phyloP scores from a whole-genome alignment of 2,888 invertebrate genomes.

The Leptopterna dolabrata region DNA sequence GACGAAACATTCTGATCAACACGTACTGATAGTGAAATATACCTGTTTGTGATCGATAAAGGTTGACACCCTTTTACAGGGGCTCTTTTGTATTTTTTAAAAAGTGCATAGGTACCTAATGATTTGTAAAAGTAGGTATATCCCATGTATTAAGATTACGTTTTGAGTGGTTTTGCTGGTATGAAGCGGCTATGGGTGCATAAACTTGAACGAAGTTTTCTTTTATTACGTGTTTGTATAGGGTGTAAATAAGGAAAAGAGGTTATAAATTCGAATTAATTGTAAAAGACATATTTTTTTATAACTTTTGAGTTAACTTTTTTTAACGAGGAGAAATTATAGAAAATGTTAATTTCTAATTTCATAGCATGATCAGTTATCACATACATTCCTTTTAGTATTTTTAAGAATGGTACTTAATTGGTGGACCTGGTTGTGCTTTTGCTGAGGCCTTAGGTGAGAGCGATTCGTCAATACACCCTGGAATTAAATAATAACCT shows the following conservation, averaged over 20 bases:
- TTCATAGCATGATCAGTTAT: background rate
- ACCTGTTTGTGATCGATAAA: background rate
- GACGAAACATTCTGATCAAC: background rate
- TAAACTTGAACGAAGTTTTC: background rate
- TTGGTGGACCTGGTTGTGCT: conserved; percentile 1
- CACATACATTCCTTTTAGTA: background rate
- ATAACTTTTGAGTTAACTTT: background rate
- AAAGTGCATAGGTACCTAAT: background rate
- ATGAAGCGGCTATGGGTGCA: background rate
- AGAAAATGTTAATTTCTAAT: background rate
- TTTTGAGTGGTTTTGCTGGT: background rate
- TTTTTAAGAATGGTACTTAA: background rate
- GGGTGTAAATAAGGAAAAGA: conserved; percentile 26
- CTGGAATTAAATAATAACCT: background rate
- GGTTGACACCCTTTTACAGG: background rate
- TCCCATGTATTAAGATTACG: background rate
- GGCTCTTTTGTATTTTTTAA: background rate
- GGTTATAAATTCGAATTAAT: background rate
- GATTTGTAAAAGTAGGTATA: background rate
- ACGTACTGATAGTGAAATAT: background rate
- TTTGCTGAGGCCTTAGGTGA: conserved; percentile 12
- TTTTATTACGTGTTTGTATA: conserved; percentile 16
- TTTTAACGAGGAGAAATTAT: background rate
- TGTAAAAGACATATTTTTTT: conserved; percentile 27
- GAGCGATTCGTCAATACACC: background rate